These are phyloP conservation scores for Lampropteryx suffumata DNA, from an alignment of 2,888 invertebrate species.

Conservation along the genomic window DNA sequence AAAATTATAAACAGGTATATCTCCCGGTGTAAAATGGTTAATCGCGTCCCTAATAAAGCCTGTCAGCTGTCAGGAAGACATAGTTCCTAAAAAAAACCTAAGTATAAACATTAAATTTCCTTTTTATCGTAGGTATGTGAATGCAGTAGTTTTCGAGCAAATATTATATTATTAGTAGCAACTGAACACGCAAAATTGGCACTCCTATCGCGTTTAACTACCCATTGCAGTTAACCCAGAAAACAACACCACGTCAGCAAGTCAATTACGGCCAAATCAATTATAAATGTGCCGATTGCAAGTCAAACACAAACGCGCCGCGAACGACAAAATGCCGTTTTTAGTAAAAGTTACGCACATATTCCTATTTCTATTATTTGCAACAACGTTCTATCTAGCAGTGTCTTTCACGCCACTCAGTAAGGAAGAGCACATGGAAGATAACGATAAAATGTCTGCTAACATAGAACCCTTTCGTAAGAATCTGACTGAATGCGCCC, in stretches of 20 bases:
- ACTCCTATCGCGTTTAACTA: constrained; percentile 9
- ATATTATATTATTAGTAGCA: too few species aligned
- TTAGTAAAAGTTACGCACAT: constrained; percentile 28
- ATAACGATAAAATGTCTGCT: constrained; percentile 55
- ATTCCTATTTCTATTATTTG: constrained; percentile 45
- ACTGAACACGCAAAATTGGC: neutral
- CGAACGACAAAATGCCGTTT: constrained; percentile 42
- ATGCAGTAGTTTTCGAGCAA: too few species aligned
- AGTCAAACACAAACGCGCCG: constrained; percentile 40
- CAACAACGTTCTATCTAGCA: constrained; percentile 46
- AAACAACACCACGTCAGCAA: constrained; percentile 30
- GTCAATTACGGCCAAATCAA: constrained; percentile 49
- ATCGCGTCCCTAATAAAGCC: too few species aligned
- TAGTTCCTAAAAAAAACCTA: too few species aligned
- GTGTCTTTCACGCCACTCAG: constrained; percentile 59
- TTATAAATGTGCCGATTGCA: constrained; percentile 39
- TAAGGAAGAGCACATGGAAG: constrained; percentile 65
- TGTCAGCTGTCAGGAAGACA: too few species aligned
- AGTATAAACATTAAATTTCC: too few species aligned
- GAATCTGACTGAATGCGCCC: constrained; percentile 69
- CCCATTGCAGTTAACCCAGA: constrained; percentile 25
- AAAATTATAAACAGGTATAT: too few species aligned
- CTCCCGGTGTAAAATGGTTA: too few species aligned
- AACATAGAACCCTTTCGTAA: constrained; percentile 70
- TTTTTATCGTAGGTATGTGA: too few species aligned